Base-by-base conservation (phyloP, 2,113 vertebrate genomes). In the Sciurus niger region DNA sequence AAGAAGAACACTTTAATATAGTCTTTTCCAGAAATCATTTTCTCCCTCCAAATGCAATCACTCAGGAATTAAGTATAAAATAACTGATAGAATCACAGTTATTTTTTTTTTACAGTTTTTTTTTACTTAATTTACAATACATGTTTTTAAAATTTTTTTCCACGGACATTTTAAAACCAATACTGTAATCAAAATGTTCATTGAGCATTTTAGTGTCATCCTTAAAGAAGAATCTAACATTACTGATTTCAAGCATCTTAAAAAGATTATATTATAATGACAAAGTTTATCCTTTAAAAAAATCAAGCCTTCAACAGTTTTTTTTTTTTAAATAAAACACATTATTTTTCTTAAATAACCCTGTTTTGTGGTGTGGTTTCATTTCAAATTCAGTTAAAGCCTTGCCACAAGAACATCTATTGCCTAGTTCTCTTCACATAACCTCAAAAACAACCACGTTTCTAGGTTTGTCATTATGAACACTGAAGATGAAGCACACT, bases 301-400 rank as follows among this genome's bases (percentile, higher is more conserved):
- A 80, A 13, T 55, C 5, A 96, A 79, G 24, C 18, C 6, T 89
- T 92, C 43, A 78, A 51, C 17, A 76, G 51, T 4, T 43, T 77
- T 94, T 58, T 65, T 76, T 77, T 1, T 1, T 43, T 48, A n/a
- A 48, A 55, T 53, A 32, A 53, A 58, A 70, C 10, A 48, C 9
- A 53, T 28, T 51, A 30, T 72, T 96, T 96, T 95, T 93, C 40
- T 55, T 83, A 96, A 88, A 84, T 85, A 58, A 74, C 8, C 22
- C 8, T 90, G 24, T 46, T 88, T 90, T 65, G 17, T 96, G 63
- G 58, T 24, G 80, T 70, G 12, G 24, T 93, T 96, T 94, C 77
- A 46, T 93, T 97, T 94, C 40, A 93, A 30, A 58, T 48, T 84
- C 37, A 85, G 22, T 72, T 92, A 25, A 82, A 87, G 55, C 32